Base-by-base conservation (phyloP, 1,140 invertebrate species). In the Nixonia krombeini region DNA sequence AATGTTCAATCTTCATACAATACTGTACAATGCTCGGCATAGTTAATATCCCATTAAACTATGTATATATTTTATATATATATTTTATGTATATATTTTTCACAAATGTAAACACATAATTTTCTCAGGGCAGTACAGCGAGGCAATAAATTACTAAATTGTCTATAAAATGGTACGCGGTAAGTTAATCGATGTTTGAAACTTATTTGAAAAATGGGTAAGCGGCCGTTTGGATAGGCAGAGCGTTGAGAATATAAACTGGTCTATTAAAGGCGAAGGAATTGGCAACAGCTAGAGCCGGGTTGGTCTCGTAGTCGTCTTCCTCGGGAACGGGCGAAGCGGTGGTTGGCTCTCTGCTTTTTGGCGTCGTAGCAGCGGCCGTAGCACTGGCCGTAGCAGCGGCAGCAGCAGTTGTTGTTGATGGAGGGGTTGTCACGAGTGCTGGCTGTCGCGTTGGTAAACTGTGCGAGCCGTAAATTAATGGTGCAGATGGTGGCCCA, bases 201-300 rank as follows among this genome's bases (percentile, higher is more conserved):
- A n/a, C 9, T 31, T 8, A 31, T 31, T 31, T 4, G 9, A 31
- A 31, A 31, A 31, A 31, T 37, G 33, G 4, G 7, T 25, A 44
- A 4, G 28, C 51, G 1, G 51, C 8, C 10, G 13, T 29, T 8
- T 35, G 41, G 41, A 75, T 76, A 5, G 79, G 81, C 28, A 74
- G 78, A 4, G 73, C 25, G 37, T 81, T 83, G 61, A 82, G 76
- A 0, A 85, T 65, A 40, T 83, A 85, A 25, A 83, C 73, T 0
- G 82, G 82, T 38, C 76, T 73, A 47, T 85, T 83, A 38, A 85
- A 85, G 4, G 80, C 81, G 49, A 82, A 85, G 7, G 82, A 83
- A 59, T 85, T 85, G 9, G 82, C 82, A 12, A 85, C 72, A 10
- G 82, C 82, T 4, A 85, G 40, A 0, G 81, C 76, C 1, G 80